phyloP scores from a whole-genome alignment of 2,888 invertebrate genomes.

The Xylota segnis region DNA sequence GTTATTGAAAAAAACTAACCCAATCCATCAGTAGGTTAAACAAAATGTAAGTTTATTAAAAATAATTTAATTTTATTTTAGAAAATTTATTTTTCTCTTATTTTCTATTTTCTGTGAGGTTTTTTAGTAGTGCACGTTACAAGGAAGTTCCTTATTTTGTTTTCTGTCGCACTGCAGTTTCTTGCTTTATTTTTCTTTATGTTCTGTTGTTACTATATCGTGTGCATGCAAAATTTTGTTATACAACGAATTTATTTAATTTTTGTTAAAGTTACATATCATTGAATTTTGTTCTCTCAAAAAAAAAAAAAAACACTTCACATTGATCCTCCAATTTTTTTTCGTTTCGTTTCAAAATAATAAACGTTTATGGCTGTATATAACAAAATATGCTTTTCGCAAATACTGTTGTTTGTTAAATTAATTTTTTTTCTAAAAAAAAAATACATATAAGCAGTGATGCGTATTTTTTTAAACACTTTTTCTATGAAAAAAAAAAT shows the following conservation, averaged over 20 bases:
- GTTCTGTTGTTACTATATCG: not conserved
- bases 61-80: constrained; percentile 31
- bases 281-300: constrained; percentile 49
- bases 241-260: not conserved
- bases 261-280: constrained; percentile 22
- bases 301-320: too few species aligned
- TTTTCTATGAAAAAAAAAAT: constrained; percentile 40
- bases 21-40: constrained; percentile 76
- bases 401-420: constrained; percentile 68
- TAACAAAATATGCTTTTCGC: constrained; percentile 52
- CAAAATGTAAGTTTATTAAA: constrained; percentile 76
- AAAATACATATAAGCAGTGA: constrained; percentile 4
- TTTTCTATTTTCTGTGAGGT: constrained; percentile 44
- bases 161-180: constrained; percentile 44
- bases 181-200: constrained; percentile 3
- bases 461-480: constrained; percentile 31
- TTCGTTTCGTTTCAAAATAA: constrained; percentile 46
- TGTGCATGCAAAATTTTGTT: constrained; percentile 42
- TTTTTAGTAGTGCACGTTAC: constrained; percentile 45
- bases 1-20: constrained; percentile 73
- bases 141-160: not conserved
- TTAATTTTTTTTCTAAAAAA: constrained; percentile 31
- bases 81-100: constrained; percentile 12
- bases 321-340: constrained; percentile 75
- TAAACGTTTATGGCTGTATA: constrained; percentile 65